Base-by-base conservation (phyloP, 2,797 vertebrate genomes). In the Mormyrops boulengeri region DNA sequence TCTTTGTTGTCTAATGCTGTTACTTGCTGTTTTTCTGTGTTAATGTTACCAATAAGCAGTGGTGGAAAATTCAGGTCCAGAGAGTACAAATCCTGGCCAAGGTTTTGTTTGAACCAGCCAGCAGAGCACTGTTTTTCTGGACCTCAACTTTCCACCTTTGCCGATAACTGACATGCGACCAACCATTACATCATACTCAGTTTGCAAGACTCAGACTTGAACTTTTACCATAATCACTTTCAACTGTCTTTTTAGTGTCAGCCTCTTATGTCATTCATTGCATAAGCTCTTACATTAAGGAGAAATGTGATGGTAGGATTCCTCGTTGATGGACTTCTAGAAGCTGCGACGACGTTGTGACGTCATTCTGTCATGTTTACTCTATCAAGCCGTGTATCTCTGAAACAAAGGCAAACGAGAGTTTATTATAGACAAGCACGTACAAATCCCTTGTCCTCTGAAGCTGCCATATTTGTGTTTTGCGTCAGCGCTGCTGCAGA, bases 361-460 rank as follows among this genome's bases (percentile, higher is more conserved):
- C 93, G 93, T 87, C 93, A 92, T 90, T 73, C 53, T 89, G 92
- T 91, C 91, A 87, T 34, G 11, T 69, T 69, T 5, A 69, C 90
- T 88, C 52, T 88, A 41, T 89, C 47, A 49, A 22, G 88, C 88
- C 90, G 34, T 34, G 22, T 30, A 2, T 17, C 53, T 26, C 49
- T 85, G 49, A 50, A 85, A 80, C 17, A 7, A 77, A 38, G 34
- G 44, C 44, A 49, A 85, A 52, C 53, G 12, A 30, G 14, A 17
- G 12, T 30, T 30, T 14, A 85, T 26, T 30, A 85, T 12, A 85
- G 50, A 26, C 41, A 47, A n/a, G 14, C 38, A 30, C 7, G 34
- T 80, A 7, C 17, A 44, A 80, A 41, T 8, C 38, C 34, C 34
- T 2, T 6, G 14, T 6, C 14, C 30, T 2, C 14, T 2, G 69